These are phyloP conservation scores for Scolopax mira DNA, from an alignment of 2,113 vertebrate genomes.

Conservation along the genomic window DNA sequence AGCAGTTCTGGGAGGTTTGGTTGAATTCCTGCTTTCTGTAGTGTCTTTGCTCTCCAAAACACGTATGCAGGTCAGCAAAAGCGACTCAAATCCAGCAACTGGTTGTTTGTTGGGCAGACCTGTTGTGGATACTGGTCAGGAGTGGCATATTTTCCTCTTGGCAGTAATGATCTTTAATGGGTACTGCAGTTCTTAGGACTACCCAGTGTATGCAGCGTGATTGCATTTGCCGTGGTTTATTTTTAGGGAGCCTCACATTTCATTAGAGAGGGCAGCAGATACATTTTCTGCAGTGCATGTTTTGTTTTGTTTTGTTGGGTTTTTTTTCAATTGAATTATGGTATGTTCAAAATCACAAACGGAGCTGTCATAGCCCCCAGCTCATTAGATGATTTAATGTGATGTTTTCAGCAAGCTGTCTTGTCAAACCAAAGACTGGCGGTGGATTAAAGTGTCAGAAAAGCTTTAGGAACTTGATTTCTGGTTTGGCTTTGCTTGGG, in stretches of 20 bases:
- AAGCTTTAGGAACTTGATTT: neutral
- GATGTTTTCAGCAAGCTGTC: neutral
- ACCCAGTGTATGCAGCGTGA: neutral
- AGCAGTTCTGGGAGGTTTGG: neutral
- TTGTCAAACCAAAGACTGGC: neutral
- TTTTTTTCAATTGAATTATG: neutral
- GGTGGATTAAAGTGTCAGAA: neutral
- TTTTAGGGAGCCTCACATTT: neutral
- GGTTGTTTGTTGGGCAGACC: neutral
- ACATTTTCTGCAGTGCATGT: neutral
- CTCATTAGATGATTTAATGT: neutral
- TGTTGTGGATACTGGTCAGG: accelerated
- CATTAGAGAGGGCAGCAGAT: neutral
- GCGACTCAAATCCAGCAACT: neutral
- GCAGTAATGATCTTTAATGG: neutral
- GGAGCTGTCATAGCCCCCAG: neutral
- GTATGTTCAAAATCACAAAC: neutral
- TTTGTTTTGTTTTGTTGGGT: neutral
- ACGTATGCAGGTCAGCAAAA: neutral
- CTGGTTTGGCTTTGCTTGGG: neutral
- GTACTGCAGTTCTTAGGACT: neutral
- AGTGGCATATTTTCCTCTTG: neutral
- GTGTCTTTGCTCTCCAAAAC: neutral
- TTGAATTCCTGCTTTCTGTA: neutral
- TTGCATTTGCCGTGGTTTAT: neutral